A percentile compares a stretch with the other conserved stretches of the same genome.
phyloP scores from a whole-genome alignment of 2,797 vertebrate species.

The Martes flavigula region DNA sequence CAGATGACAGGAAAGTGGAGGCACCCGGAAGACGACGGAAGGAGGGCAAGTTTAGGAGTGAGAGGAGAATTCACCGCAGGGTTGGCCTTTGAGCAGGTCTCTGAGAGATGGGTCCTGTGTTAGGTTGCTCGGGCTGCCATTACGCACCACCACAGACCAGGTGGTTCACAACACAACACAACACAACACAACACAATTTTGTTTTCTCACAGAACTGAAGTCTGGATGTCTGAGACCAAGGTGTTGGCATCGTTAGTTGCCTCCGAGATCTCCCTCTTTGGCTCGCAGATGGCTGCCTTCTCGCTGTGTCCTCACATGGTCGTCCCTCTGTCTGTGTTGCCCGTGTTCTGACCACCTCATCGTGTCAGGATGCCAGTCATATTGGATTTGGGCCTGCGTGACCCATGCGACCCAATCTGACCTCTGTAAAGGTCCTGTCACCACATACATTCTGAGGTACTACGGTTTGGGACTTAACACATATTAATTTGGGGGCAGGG shows the following conservation, averaged over 20 bases:
- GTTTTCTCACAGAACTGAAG: not conserved
- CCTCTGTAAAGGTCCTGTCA: not conserved
- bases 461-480: not conserved
- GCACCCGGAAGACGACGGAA: not conserved
- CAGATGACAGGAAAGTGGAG: not conserved
- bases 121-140: not conserved
- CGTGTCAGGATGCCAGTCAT: not conserved
- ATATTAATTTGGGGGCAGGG: not conserved
- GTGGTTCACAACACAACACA: too few species aligned
- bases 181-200: not conserved
- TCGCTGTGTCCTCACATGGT: fast-evolving
- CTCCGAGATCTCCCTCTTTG: not conserved
- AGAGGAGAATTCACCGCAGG: not conserved
- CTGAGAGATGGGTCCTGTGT: not conserved
- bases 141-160: not conserved
- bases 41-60: not conserved
- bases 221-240: not conserved
- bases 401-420: not conserved
- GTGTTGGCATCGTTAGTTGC: fast-evolving
- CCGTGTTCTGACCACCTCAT: not conserved
- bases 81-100: not conserved
- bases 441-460: not conserved
- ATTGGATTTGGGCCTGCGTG: not conserved
- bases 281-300: not conserved
- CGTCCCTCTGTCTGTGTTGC: too few species aligned